Evolutionary conservation across 2,888 invertebrate species (phyloP), one percentile per base, ranked within the genome.

Genomic region (Lepeophtheirus nordmannii): DNA sequence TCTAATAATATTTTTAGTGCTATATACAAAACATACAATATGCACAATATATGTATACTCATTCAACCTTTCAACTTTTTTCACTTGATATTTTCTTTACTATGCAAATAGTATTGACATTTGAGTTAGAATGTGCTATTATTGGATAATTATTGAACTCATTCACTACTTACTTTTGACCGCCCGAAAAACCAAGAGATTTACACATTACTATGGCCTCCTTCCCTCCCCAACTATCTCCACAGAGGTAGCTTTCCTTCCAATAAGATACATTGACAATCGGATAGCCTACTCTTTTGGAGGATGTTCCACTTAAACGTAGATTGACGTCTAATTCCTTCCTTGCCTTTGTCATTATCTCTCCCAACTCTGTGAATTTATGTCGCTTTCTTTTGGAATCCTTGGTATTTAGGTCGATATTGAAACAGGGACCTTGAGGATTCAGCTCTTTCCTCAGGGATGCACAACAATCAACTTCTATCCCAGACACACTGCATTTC

Each of bases 111-210:
- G n/a, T n/a, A n/a, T n/a, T n/a, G n/a, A n/a, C n/a, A n/a, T n/a
- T n/a, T n/a, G n/a, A n/a, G n/a, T n/a, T n/a, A n/a, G n/a, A n/a
- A n/a, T n/a, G n/a, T n/a, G n/a, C n/a, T n/a, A n/a, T n/a, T n/a
- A n/a, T n/a, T n/a, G n/a, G n/a, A n/a, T n/a, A n/a, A n/a, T n/a
- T n/a, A n/a, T n/a, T n/a, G n/a, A n/a, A n/a, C n/a, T n/a, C n/a
- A n/a, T n/a, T n/a, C n/a, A n/a, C n/a, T n/a, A 17, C 38, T 62
- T 62, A 62, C 62, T 39, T 14, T 40, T 62, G 39, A 39, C 63
- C 63, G 1, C 63, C 63, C 11, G 46, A 17, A 30, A 63, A 38
- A n/a, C 63, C 63, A 22, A 63, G 30, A 22, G 63, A 63, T n/a
- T 53, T 46, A 30, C 63, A 63, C 14, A 63, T 22, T 3, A 63